phyloP scores from a whole-genome alignment of 2,113 vertebrate species.

The Apteryx owenii region DNA sequence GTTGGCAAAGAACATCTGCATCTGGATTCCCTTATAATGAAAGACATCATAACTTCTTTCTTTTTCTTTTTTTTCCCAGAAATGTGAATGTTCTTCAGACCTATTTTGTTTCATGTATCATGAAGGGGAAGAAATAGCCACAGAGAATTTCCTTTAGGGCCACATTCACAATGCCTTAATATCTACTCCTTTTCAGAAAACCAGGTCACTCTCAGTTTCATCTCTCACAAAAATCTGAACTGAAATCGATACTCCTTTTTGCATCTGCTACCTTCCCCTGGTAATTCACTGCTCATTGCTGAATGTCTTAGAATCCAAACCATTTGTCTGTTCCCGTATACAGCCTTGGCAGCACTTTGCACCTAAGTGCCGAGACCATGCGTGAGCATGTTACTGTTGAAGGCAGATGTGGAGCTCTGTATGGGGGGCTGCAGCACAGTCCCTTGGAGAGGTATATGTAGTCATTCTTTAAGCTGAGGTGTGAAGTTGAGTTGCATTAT shows the following conservation, averaged over 20 bases:
- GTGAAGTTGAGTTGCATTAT: neutral
- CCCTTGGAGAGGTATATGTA: neutral
- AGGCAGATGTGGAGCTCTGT: neutral
- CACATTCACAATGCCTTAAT: neutral
- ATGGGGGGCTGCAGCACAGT: neutral
- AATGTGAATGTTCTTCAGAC: neutral
- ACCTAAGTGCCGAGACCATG: neutral
- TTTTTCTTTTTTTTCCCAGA: neutral
- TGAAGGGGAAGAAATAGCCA: neutral
- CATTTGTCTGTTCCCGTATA: neutral
- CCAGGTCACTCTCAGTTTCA: neutral
- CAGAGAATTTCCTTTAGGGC: neutral
- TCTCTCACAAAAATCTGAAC: neutral
- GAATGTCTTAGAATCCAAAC: neutral
- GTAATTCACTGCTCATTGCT: neutral
- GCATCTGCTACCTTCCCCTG: neutral
- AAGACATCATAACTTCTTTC: neutral
- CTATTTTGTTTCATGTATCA: neutral
- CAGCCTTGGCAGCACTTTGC: neutral
- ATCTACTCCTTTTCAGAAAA: neutral
- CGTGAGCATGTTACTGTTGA: neutral
- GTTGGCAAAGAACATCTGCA: neutral
- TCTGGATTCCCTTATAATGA: neutral
- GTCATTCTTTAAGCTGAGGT: fast-evolving
- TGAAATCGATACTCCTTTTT: fast-evolving